A percentile compares a stretch with the other conserved stretches of the same genome.
Conservation (phyloP, 2,797 vertebrate species). For the Mus caroli region DNA sequence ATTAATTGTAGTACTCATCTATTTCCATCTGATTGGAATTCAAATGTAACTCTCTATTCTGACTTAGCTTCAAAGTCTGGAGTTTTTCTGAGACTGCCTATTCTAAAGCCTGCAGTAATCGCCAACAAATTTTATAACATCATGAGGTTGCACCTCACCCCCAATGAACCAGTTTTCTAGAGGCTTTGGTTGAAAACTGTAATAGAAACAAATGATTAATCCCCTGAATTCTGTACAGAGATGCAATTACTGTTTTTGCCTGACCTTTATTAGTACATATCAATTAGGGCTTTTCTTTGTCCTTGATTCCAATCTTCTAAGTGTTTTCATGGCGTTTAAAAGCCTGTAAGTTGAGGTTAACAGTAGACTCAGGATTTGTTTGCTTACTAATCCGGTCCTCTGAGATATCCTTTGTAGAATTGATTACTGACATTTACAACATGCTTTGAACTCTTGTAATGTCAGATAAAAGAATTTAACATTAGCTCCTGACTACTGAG, state of each 20-base stretch:
- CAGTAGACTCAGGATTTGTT: constrained; percentile 30
- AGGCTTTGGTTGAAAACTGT: neutral
- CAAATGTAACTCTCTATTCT: neutral
- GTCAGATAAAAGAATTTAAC: constrained; percentile 79
- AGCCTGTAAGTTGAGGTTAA: constrained; percentile 72
- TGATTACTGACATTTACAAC: constrained; percentile 83
- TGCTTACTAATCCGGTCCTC: constrained; percentile 74
- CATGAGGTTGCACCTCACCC: neutral
- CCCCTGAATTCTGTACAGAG: constrained; percentile 13
- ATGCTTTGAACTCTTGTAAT: constrained; percentile 69
- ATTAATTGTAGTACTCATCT: neutral
- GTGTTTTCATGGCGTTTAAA: constrained; percentile 62
- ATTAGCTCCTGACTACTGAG: constrained; percentile 56
- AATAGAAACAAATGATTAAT: constrained; percentile 3
- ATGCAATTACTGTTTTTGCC: constrained; percentile 50
- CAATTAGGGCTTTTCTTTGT: constrained; percentile 54
- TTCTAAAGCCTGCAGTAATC: constrained; percentile 1
- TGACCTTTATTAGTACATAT: constrained; percentile 67
- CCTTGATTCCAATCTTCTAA: constrained; percentile 65
- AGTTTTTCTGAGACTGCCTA: neutral
- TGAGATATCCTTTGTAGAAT: constrained; percentile 73
- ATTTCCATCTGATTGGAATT: neutral
- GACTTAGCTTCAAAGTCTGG: constrained; percentile 1
- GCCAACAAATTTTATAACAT: neutral
- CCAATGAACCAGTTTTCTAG: neutral